Evolutionary conservation across 2,113 vertebrate species (phyloP).

Genomic region (Ovis canadensis): DNA sequence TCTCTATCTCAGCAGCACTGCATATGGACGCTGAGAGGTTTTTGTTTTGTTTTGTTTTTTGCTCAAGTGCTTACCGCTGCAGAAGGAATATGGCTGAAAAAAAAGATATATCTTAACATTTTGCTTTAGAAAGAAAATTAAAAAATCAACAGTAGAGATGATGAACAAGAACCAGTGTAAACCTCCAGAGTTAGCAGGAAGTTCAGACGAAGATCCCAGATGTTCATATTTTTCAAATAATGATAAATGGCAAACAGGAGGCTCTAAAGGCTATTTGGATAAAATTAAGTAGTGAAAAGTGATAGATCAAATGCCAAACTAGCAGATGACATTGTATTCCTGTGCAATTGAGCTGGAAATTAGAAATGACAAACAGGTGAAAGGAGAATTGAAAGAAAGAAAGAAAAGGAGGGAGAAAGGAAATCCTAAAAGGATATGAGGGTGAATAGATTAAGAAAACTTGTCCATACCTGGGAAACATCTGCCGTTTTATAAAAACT

Average conservation of each 20-base stretch:
- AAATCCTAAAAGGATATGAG: not conserved
- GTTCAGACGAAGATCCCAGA: slow-evolving; percentile 28
- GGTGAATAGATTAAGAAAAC: not conserved
- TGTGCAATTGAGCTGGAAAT: not conserved
- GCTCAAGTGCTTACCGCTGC: slow-evolving; percentile 4
- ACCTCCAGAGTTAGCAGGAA: slow-evolving; percentile 32
- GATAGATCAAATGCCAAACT: not conserved
- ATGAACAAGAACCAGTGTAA: slow-evolving; percentile 28
- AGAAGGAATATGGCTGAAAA: slow-evolving; percentile 32
- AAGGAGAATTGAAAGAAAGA: slow-evolving; percentile 10
- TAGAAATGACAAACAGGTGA: not conserved
- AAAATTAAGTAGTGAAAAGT: slow-evolving; percentile 42
- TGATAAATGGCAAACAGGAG: slow-evolving; percentile 18
- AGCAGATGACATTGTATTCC: slow-evolving; percentile 22
- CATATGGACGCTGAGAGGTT: not conserved
- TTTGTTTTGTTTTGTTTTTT: not conserved
- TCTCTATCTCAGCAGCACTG: not conserved
- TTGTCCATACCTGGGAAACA: slow-evolving; percentile 90
- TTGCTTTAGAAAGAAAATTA: slow-evolving; percentile 48
- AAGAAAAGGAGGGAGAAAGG: not conserved
- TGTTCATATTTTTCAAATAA: slow-evolving; percentile 25
- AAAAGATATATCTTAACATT: slow-evolving; percentile 30
- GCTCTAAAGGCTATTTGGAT: slow-evolving; percentile 12
- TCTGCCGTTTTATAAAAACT: slow-evolving; percentile 96
- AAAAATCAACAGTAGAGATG: slow-evolving; percentile 33